Evolutionary conservation across 2,113 vertebrate genomes (phyloP).

Genomic region (Sprattus sprattus): DNA sequence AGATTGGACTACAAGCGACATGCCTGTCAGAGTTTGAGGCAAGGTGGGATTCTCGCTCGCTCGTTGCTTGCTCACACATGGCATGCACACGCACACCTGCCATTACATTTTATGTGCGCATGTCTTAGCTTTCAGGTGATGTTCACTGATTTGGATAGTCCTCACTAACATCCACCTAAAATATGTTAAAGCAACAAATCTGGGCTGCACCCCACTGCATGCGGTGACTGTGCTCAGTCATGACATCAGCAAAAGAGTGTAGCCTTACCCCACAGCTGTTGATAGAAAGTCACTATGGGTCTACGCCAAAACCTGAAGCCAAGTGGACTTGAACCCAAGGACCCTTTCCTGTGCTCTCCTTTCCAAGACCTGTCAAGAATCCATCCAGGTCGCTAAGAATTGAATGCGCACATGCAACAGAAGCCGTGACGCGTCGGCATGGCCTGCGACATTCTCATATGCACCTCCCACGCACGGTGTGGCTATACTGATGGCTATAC

Average conservation of each 20-base stretch:
- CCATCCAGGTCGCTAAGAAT: neutral
- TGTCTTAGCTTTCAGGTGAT: neutral
- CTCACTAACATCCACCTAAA: neutral
- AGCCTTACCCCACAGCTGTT: neutral
- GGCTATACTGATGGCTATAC: neutral
- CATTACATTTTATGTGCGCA: neutral
- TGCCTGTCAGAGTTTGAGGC: conserved; percentile 66
- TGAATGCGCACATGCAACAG: neutral
- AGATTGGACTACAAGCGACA: conserved; percentile 61
- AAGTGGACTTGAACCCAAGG: conserved; percentile 1
- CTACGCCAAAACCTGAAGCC: neutral
- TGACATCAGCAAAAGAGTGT: neutral
- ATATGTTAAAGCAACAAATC: neutral
- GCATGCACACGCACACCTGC: neutral
- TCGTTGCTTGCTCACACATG: neutral
- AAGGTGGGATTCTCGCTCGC: conserved; percentile 60
- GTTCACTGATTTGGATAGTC: neutral
- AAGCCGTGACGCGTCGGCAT: neutral
- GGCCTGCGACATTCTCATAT: neutral
- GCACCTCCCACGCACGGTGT: neutral
- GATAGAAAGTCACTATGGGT: neutral
- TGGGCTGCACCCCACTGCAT: neutral
- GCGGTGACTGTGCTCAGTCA: neutral
- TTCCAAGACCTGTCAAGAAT: neutral
- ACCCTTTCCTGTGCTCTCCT: neutral